Base-by-base conservation (phyloP, 1,140 invertebrate species). In the Arctopsyche grandis region DNA sequence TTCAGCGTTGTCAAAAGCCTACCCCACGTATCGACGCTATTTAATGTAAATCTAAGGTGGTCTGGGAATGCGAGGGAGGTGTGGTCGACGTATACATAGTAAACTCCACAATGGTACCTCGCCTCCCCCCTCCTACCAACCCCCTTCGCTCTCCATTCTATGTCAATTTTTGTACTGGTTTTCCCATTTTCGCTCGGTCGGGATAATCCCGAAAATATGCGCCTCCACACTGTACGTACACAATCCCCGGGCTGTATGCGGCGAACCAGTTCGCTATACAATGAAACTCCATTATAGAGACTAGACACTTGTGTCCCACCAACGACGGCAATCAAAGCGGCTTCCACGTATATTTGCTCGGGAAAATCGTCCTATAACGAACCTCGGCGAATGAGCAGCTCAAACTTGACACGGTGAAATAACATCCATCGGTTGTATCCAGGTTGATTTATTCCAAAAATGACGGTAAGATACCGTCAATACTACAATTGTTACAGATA, bases 261-360 rank as follows among this genome's bases (percentile, higher is more conserved):
- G 63, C 10, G 63, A 22, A 26, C 22, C 24, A 21, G 21, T 66
- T 26, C 21, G 24, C 63, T 12, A 12, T 66, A 66, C 63, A 66
- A 29, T 66, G 63, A 66, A 66, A 66, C 63, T 66, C 63, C 63
- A 66, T 66, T 66, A 66, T 66, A 22, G 48, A 16, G 48, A 66
- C 24, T 14, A 14, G 63, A 22, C 19, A 66, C 24, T 66, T 19
- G 63, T 26, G 24, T 66, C 9, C 9, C 9, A 22, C 14, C 24
- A 22, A 26, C 22, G 21, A n/a, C 7, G 16, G 16, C 9, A 60
- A 60, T 60, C 56, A 60, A 60, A 60, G 12, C 12, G 16, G 10
- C 48, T 52, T 52, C 48, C 12, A 1, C 48, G 48, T 26, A 22
- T 60, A 60, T 66, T 66, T 66, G 63, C 21, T 9, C 63, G 9